A percentile compares a stretch with the other conserved stretches of the same genome.
Conservation (phyloP, 1,140 invertebrate species). For the Calycopis cecrops region DNA sequence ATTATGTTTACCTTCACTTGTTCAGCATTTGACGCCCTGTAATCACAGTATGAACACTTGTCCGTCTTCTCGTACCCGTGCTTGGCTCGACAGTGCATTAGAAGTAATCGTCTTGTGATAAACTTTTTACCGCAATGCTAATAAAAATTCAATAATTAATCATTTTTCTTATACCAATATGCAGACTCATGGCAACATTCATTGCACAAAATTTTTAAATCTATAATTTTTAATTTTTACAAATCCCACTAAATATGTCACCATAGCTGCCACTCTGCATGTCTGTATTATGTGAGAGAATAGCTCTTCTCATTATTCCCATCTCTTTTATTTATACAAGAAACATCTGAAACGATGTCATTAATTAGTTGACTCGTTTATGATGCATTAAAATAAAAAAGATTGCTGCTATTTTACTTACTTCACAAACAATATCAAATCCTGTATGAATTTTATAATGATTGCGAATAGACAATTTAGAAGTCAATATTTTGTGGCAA, state of each 20-base stretch:
- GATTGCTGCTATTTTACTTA: constrained; percentile 17
- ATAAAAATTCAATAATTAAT: constrained; percentile 10
- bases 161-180: too few species aligned
- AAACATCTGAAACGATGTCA: too few species aligned
- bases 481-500: constrained; percentile 59
- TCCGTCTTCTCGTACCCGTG: constrained; percentile 65
- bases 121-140: constrained; percentile 66
- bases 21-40: constrained; percentile 54
- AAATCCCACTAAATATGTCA: too few species aligned
- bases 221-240: too few species aligned
- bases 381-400: too few species aligned
- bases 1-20: constrained; percentile 47
- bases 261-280: too few species aligned
- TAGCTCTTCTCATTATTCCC: too few species aligned
- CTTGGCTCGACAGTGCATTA: constrained; percentile 61
- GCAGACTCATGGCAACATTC: too few species aligned
- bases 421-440: constrained; percentile 64
- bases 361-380: too few species aligned
- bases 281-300: too few species aligned
- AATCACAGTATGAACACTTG: constrained; percentile 62
- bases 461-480: constrained; percentile 50
- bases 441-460: constrained; percentile 67
- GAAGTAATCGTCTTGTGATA: constrained; percentile 45
- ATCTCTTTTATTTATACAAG: too few species aligned
- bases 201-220: too few species aligned